phyloP scores from a whole-genome alignment of 37 sponge, comb jelly and placozoan genomes.

The Cladorhizidae sp. region DNA sequence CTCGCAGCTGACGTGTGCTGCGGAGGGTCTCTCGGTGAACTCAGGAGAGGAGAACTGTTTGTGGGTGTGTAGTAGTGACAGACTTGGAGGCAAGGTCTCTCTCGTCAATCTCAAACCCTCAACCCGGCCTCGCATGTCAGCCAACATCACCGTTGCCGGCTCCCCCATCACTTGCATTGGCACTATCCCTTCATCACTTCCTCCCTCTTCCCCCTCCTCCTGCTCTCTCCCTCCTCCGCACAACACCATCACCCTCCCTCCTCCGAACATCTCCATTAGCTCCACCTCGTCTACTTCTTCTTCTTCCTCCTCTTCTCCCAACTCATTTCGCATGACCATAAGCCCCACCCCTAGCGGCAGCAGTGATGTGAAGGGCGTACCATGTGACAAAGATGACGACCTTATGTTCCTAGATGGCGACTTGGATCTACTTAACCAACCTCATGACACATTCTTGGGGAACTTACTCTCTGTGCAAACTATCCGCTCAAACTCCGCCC shows the following conservation, averaged over 20 bases:
- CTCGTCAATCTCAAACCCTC: constrained; percentile 41
- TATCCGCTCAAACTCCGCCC: constrained; percentile 53
- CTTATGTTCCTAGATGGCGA: background rate
- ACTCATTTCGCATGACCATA: background rate
- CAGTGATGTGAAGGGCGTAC: background rate
- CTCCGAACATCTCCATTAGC: background rate
- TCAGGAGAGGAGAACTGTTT: constrained; percentile 33
- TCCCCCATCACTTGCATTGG: constrained; percentile 60
- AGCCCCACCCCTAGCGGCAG: constrained; percentile 8
- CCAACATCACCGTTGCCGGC: constrained; percentile 66
- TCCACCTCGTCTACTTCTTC: background rate
- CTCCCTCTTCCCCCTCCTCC: background rate
- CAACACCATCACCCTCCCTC: background rate
- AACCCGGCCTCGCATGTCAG: constrained; percentile 42
- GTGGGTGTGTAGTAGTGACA: constrained; percentile 73
- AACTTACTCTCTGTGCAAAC: background rate
- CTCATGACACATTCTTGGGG: background rate
- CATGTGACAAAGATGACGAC: constrained; percentile 12
- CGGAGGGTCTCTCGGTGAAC: constrained; percentile 49
- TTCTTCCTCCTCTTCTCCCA: background rate
- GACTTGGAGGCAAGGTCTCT: constrained; percentile 70
- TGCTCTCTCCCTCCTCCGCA: background rate
- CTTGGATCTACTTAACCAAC: background rate
- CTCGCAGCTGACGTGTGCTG: constrained; percentile 60
- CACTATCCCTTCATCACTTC: constrained; percentile 20